These are phyloP conservation scores for Ophion slaviceki DNA, from an alignment of 2,888 invertebrate species.

Conservation along the genomic window DNA sequence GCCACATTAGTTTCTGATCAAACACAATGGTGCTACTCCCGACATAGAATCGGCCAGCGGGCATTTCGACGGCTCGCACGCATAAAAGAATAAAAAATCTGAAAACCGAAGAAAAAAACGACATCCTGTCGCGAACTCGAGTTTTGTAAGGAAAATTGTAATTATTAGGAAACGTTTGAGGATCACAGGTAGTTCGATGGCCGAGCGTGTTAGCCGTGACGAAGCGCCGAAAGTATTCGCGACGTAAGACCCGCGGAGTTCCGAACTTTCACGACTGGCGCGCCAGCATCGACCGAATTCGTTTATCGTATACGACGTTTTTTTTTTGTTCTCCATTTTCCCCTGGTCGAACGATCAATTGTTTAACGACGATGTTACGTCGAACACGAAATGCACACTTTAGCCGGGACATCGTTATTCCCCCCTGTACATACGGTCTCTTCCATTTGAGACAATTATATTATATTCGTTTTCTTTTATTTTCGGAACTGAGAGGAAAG, in stretches of 20 bases:
- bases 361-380: conserved; percentile 55
- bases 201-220: background rate
- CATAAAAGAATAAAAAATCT: background rate
- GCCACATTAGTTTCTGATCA: background rate
- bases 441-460: conserved; percentile 29
- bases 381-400: conserved; percentile 60
- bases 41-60: background rate
- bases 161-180: background rate
- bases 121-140: background rate
- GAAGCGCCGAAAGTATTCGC: background rate
- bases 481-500: conserved; percentile 70
- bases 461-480: conserved; percentile 56
- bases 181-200: background rate
- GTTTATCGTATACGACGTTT: conserved; percentile 37
- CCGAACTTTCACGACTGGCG: background rate
- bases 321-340: background rate
- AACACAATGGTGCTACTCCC: background rate
- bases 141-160: background rate
- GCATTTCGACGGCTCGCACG: background rate
- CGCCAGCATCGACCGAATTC: conserved; percentile 23
- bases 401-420: conserved; percentile 57
- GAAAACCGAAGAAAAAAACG: background rate
- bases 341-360: conserved; percentile 58
- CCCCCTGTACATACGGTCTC: conserved; percentile 57
- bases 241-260: background rate